Evolutionary conservation across 2,797 vertebrate genomes (phyloP).

Genomic region (Hipposideros larvatus): DNA sequence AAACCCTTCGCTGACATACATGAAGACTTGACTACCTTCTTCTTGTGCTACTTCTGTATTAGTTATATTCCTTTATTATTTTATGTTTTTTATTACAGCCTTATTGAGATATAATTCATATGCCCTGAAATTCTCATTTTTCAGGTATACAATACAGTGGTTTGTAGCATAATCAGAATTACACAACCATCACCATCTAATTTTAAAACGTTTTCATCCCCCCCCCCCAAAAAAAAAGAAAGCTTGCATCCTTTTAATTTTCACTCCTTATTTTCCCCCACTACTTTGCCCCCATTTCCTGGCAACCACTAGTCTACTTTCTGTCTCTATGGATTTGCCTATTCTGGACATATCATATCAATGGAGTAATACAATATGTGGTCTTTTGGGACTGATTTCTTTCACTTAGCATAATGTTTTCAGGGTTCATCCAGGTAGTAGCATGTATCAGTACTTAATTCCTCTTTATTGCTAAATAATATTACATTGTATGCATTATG

Average conservation of each 20-base stretch:
- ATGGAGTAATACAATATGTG: too few species aligned
- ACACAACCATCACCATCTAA: neutral
- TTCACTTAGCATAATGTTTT: too few species aligned
- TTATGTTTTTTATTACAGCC: neutral
- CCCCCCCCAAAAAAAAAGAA: neutral
- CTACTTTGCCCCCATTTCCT: neutral
- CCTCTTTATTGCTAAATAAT: neutral
- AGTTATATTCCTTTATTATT: constrained; percentile 10
- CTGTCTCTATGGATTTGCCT: too few species aligned
- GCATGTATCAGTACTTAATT: neutral
- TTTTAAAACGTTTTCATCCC: neutral
- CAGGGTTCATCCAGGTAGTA: neutral
- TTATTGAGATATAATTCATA: constrained; percentile 17
- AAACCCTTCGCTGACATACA: neutral
- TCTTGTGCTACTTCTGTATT: neutral
- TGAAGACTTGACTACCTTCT: neutral
- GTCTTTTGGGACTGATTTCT: too few species aligned
- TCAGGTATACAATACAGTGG: neutral
- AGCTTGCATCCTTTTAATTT: neutral
- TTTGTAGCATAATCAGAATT: neutral
- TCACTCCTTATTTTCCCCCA: neutral
- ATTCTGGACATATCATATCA: too few species aligned
- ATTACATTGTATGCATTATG: neutral
- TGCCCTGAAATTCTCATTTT: neutral
- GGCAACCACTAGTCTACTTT: neutral